Base-by-base conservation (phyloP, 2,888 invertebrate genomes). In the Kryphioiulus occultus region DNA sequence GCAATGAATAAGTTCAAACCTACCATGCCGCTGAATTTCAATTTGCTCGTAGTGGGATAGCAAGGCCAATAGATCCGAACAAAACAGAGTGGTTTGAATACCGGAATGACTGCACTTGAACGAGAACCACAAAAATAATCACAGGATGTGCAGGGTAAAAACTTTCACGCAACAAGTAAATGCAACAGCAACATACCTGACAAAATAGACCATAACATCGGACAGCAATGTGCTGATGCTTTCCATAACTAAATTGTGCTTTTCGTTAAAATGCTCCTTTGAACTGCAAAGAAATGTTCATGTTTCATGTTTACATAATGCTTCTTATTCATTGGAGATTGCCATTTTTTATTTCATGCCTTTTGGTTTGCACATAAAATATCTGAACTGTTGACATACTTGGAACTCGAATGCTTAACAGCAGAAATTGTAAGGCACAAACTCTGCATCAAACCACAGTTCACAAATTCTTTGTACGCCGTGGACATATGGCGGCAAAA, bases 371-470 rank as follows among this genome's bases (percentile, higher is more conserved):
- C n/a, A n/a, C n/a, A n/a, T n/a, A 35, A 35, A 35, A 2, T 35
- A 35, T 2, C n/a, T n/a, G 9, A 19, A n/a, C 19, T 53, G 44
- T 44, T 44, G 19, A 68, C 32, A 0, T 86, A 86, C 86, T 30
- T 30, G 3, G 78, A 78, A 30, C 30, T 32, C 4, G 30, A 15
- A 1, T 17, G 78, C 17, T 30, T 59, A 19, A 86, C 39, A 9
- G 68, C 35, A 53, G 68, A 86, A 86, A 86, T 78, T 12, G 78
- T 78, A 26, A 59, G 78, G 59, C 86, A 86, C n/a, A 86, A 3
- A 35, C 86, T 86, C 22, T 86, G 86, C 10, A 86, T 5, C 42
- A 86, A 78, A 1, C 86, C 86, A 78, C 17, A 19, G 78, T 86
- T 68, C 39, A 85, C 39, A 42, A 85, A 85, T 85, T 85, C 85